phyloP scores from a whole-genome alignment of 2,113 vertebrate species.

The Myrmecobius fasciatus region DNA sequence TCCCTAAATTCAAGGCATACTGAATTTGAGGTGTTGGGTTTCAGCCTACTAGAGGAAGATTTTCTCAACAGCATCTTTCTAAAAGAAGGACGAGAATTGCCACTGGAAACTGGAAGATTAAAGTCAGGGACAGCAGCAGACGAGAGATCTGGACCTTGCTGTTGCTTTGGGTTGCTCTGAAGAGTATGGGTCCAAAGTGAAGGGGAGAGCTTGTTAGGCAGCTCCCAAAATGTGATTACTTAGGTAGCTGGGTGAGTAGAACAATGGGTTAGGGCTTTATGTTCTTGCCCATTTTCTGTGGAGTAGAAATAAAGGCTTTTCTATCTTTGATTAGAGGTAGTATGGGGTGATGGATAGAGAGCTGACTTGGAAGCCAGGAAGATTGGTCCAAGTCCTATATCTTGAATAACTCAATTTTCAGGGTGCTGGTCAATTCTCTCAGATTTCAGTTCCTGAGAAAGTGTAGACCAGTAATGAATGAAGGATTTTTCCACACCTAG shows the following conservation, averaged over 20 bases:
- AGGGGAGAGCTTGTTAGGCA: neutral
- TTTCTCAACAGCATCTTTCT: neutral
- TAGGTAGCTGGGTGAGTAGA: neutral
- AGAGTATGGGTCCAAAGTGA: neutral
- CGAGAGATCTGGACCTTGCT: neutral
- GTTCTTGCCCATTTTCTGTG: neutral
- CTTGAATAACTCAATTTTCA: neutral
- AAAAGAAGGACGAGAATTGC: neutral
- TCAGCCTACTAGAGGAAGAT: neutral
- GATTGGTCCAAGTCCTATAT: neutral
- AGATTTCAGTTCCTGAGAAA: neutral
- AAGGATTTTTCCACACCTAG: neutral
- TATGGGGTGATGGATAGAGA: neutral
- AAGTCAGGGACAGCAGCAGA: too few relatives aligned
- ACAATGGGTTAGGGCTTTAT: neutral
- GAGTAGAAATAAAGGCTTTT: neutral
- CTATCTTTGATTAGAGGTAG: neutral
- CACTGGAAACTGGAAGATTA: neutral
- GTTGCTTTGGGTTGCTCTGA: neutral
- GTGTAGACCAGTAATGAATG: neutral
- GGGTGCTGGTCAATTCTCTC: neutral
- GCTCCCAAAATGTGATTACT: neutral
- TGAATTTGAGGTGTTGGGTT: neutral
- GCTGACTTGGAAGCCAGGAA: neutral
- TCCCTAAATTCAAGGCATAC: neutral